Evolutionary conservation across 2,888 invertebrate genomes (phyloP), one percentile per base, ranked within the genome.

Genomic region (Anticlea derivata): DNA sequence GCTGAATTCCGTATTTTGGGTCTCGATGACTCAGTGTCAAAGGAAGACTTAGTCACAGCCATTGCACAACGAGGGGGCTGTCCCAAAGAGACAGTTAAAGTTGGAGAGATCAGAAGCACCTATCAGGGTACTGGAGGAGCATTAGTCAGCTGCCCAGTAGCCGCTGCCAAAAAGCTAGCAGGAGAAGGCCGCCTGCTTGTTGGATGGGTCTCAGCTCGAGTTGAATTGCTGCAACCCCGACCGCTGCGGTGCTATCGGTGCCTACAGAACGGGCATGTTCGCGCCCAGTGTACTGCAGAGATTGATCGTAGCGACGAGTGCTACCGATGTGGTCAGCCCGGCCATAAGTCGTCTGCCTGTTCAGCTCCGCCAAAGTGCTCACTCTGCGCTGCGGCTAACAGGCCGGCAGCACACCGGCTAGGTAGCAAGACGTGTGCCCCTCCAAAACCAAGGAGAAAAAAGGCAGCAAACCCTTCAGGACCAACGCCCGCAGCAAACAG

Each of bases 1-100:
- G 35, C 26, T 0, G 45, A 40, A 1, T 0, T 50, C 0, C 33
- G 45, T 1, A 6, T 50, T 0, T 8, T 23, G 12, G 45, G 50
- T 7, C 40, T 50, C 0, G 50, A 50, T 11, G 50, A 50, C 26
- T 34, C 50, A 0, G 34, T 27, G 0, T 12, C 27, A 7, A 7
- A 6, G 7, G 44, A 33, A 0, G 50, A 50, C 1, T 6, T 50
- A 0, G 10, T 10, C 0, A 6, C 10, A 0, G 35, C 37, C 0
- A 23, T 45, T 0, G 33, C 33, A 0, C 8, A 17, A 4, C 17
- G 10, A 1, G 10, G 8, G 0, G 39, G 47, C 0, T 47, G 47
- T 4, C 0, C 10, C 1, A 2, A 2, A 0, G 33, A 39, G 0
- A 1, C 17, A 0, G n/a, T 47, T 0, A 31, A 24, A 7, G 17